phyloP scores from a whole-genome alignment of 2,888 invertebrate genomes.

The Fragum sueziense region DNA sequence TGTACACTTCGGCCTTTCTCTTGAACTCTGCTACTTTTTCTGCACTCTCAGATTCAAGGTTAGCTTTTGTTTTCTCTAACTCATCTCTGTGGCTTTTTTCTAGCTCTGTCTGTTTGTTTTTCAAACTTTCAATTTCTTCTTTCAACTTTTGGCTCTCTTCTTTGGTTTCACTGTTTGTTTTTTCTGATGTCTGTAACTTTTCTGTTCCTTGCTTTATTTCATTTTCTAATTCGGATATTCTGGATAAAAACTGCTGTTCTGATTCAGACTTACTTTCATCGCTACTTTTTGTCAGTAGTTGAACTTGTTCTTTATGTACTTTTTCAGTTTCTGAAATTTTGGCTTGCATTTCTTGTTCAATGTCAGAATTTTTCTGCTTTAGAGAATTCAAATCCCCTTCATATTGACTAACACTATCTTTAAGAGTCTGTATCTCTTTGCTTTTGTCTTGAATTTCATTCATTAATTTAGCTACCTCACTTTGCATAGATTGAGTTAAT shows the following conservation, averaged over 20 bases:
- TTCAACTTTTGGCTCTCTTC: constrained; percentile 19
- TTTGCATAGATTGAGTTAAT: constrained; percentile 7
- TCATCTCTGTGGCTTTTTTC: constrained; percentile 41
- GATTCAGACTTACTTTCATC: constrained; percentile 24
- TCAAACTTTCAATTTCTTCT: constrained; percentile 20
- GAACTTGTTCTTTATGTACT: constrained; percentile 9
- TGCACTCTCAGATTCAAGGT: constrained; percentile 70
- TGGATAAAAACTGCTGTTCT: constrained; percentile 10
- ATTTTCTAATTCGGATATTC: constrained; percentile 13
- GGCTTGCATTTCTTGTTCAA: constrained; percentile 33
- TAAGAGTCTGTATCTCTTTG: constrained; percentile 25
- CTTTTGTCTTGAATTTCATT: constrained; percentile 26
- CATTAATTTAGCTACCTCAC: constrained; percentile 21
- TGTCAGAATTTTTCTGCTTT: constrained; percentile 20
- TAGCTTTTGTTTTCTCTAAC: constrained; percentile 58
- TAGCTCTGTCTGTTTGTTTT: constrained; percentile 11
- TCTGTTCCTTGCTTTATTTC: constrained; percentile 1
- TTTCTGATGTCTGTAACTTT: constrained; percentile 9
- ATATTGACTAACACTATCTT: constrained; percentile 13
- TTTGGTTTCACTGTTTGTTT: constrained; percentile 1
- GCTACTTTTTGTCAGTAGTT: constrained; percentile 14
- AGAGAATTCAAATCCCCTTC: constrained; percentile 15
- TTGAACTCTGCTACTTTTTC: constrained; percentile 77
- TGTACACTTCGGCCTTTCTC: constrained; percentile 77
- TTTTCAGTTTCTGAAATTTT: constrained; percentile 28